Percentiles rank a stretch among this genome's conserved stretches.
phyloP scores from a whole-genome alignment of 2,888 invertebrate species.

The Stenoptilia bipunctidactyla region DNA sequence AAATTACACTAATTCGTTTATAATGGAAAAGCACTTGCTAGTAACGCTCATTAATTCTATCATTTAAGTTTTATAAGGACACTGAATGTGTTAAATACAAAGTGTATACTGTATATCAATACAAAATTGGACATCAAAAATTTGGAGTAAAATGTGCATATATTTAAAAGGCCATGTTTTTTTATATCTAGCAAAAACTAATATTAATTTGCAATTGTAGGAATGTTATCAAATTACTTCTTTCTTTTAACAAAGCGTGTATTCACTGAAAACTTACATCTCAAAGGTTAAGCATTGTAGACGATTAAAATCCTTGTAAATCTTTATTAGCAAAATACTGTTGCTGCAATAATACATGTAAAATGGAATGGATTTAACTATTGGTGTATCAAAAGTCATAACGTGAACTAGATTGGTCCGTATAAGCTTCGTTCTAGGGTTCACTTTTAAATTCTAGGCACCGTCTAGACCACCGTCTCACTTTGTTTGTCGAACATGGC shows the following conservation, averaged over 20 bases:
- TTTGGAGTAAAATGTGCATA: too few species aligned
- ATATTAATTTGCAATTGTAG: too few species aligned
- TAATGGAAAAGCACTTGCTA: not conserved
- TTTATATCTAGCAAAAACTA: too few species aligned
- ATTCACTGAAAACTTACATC: too few species aligned
- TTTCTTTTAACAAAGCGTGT: too few species aligned
- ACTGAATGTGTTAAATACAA: too few species aligned
- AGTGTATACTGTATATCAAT: too few species aligned
- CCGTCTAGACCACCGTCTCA: conserved; percentile 58
- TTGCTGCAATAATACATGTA: conserved; percentile 21
- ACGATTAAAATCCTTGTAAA: conserved; percentile 35
- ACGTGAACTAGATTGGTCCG: conserved; percentile 16
- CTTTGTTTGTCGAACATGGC: conserved; percentile 60
- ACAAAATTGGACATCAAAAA: too few species aligned
- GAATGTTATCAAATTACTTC: too few species aligned
- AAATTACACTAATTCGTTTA: conserved; percentile 1
- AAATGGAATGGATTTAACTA: conserved; percentile 48
- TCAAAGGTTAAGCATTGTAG: conserved; percentile 8
- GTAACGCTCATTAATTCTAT: not conserved
- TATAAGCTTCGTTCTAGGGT: not conserved
- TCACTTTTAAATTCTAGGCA: conserved; percentile 24
- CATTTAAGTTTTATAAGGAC: not conserved
- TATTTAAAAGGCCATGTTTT: too few species aligned
- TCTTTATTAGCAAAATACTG: conserved; percentile 56
- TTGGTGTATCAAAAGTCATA: conserved; percentile 44